Base-by-base conservation (phyloP, 2,797 vertebrate genomes). In the Setipinna tenuifilis region DNA sequence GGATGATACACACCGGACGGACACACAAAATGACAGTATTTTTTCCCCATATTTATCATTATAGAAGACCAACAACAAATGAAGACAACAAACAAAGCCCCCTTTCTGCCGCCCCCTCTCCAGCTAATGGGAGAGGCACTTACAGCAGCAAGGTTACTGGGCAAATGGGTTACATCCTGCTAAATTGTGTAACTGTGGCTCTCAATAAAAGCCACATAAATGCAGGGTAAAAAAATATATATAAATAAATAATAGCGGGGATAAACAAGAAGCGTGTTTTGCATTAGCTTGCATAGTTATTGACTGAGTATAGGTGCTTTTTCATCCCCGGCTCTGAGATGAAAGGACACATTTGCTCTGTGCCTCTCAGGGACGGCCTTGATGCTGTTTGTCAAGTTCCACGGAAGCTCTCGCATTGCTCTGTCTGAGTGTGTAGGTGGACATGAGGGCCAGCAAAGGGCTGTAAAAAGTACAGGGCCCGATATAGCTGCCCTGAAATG, bases 401-500 rank as follows among this genome's bases (percentile, higher is more conserved):
- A 61, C 58, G 1, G 61, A 65, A 23, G 61, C 61, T 14, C 65
- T 2, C 65, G 31, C 25, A n/a, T 75, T 41, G 35, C 68, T 75
- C 68, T 75, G 31, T 10, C 35, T 78, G 31, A 21, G 25, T 78
- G 71, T 41, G 71, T 41, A 44, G 71, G 71, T 78, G 71, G 71
- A 78, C 71, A 10, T 14, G 6, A 44, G 35, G 35, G 17, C 35
- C 35, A 44, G 12, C 2, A 19, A 28, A 44, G 35, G 71, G 71
- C 17, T 78, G 44, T 78, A 21, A 78, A 78, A 41, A 78, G 71
- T 44, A 44, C 5, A 5, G 17, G 71, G 71, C 28, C 68, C 17
- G 28, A 75, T 75, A 75, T 75, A 75, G 68, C 28, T 75, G 68
- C 19, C 21, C 65, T 71, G 19, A 28, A 71, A 71, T 31, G 65